Evolutionary conservation across 2,113 vertebrate genomes (phyloP).

Genomic region (Nematolebias whitei): DNA sequence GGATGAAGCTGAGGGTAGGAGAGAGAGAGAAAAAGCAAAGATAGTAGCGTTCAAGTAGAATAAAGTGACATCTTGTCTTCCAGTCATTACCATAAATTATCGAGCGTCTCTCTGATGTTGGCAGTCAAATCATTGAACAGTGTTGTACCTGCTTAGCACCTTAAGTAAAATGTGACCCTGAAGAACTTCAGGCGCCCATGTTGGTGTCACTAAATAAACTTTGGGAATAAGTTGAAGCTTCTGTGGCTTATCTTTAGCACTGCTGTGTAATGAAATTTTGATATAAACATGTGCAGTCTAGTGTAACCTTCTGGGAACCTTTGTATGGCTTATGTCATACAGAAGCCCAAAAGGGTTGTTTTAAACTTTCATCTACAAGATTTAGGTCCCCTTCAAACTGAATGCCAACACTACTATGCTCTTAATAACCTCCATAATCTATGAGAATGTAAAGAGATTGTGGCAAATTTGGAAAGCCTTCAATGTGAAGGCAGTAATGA

Average conservation of each 20-base stretch:
- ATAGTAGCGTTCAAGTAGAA: neutral
- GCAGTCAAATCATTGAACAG: neutral
- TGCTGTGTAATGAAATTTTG: neutral
- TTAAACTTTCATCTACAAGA: no score
- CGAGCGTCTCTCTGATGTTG: constrained; percentile 7
- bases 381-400: no score
- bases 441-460: no score
- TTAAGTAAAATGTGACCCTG: neutral
- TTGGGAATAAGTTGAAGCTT: neutral
- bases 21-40: constrained; percentile 7
- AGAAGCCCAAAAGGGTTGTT: no score
- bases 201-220: neutral
- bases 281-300: neutral
- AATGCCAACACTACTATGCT: no score
- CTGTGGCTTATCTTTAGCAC: neutral
- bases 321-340: no score
- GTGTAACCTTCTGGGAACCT: neutral
- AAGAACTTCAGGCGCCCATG: neutral
- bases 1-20: constrained; percentile 1
- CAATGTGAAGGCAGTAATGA: no score
- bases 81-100: constrained; percentile 40
- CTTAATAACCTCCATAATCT: no score
- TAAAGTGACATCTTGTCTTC: constrained; percentile 1
- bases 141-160: neutral
- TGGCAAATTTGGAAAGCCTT: no score